Evolutionary conservation across 2,113 vertebrate genomes (phyloP), one percentile per base, ranked within the genome.

Genomic region (Benitochromis conjunctus): DNA sequence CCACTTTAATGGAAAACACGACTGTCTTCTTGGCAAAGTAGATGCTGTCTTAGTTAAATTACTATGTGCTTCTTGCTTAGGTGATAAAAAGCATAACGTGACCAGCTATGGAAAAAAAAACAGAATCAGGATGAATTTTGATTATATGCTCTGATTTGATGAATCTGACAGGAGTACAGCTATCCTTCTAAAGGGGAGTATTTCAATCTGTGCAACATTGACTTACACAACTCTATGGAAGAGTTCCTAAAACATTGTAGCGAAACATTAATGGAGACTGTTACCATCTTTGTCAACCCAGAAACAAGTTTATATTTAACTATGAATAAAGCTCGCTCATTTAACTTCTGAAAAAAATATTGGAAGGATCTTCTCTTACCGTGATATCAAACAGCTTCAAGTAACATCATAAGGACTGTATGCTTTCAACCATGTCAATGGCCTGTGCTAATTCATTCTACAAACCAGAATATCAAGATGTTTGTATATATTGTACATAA

Each of bases 311-410:
- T 3, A 9, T 24, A 24, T 24, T 71, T 3, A 46, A 46, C 5
- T 24, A 71, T 71, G 21, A 71, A 26, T 46, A 43, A 71, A 69
- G 13, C 0, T 41, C 14, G 7, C 12, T 53, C 4, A 9, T 0
- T 34, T 36, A 54, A 36, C n/a, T 55, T 21, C 3, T 24, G 19
- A 38, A 48, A 53, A n/a, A 7, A 5, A 6, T 10, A 3, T 12
- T 31, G 0, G 2, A 38, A 14, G 19, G 0, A 16, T 69, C 13
- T 1, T 9, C 64, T 69, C 21, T 46, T 43, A 24, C 13, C 46
- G 1, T 46, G 41, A 71, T 46, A 48, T 48, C 2, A 71, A 29
- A 29, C 13, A 1, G 21, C 43, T 6, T 9, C 36, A 16, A 43
- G 13, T 71, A 18, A 26, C 13, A 10, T 9, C 5, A 38, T 26